Conservation (phyloP, 2,797 vertebrate species). For the Myotis planiceps region DNA sequence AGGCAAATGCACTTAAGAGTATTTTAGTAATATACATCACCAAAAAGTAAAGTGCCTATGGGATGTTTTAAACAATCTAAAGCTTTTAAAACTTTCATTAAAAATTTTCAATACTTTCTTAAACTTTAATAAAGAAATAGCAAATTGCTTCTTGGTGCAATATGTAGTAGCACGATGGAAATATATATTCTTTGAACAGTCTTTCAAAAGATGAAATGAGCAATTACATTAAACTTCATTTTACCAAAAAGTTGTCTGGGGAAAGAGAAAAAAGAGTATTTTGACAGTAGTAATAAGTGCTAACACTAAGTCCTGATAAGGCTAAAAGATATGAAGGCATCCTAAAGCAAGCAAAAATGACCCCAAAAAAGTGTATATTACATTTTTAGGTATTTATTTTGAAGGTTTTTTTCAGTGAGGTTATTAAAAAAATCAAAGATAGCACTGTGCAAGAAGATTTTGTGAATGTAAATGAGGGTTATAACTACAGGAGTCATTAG, state of each 20-base stretch:
- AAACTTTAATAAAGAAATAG: constrained; percentile 26
- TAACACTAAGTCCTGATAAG: constrained; percentile 36
- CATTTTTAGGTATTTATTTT: constrained; percentile 57
- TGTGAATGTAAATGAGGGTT: constrained; percentile 33
- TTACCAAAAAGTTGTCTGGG: neutral
- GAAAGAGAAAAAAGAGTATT: constrained; percentile 34
- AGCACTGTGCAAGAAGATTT: neutral
- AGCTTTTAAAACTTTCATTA: neutral
- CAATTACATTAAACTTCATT: constrained; percentile 22
- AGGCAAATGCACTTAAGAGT: neutral
- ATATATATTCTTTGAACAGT: constrained; percentile 16
- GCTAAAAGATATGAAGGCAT: neutral
- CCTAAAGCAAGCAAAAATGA: constrained; percentile 8
- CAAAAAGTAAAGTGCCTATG: constrained; percentile 21
- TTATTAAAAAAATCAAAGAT: constrained; percentile 12
- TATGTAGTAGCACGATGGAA: constrained; percentile 1
- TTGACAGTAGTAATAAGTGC: neutral
- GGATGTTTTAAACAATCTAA: constrained; percentile 52
- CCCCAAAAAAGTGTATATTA: neutral
- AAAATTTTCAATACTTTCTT: constrained; percentile 26
- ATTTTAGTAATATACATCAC: constrained; percentile 45
- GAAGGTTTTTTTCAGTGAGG: neutral
- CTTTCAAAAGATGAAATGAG: constrained; percentile 50
- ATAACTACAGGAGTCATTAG: constrained; percentile 18
- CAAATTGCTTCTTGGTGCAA: neutral